phyloP scores from a whole-genome alignment of 2,113 vertebrate genomes.

The Corapipo altera region DNA sequence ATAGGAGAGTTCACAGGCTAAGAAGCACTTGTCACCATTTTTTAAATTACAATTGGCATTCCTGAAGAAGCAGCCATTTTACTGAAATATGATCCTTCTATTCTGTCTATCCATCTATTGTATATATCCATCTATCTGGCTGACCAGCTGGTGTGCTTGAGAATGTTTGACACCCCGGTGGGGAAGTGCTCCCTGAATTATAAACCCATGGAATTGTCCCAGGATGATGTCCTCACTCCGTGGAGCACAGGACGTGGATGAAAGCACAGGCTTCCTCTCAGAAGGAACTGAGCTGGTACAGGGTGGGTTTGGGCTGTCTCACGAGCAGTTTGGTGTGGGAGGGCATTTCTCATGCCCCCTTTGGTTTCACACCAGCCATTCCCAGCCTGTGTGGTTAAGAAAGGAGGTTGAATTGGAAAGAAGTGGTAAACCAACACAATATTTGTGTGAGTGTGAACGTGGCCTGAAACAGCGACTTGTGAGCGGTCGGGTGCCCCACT shows the following conservation, averaged over 20 bases:
- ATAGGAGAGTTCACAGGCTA: constrained; percentile 58
- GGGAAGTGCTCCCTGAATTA: neutral
- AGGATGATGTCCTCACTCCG: accelerated
- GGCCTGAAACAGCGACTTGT: neutral
- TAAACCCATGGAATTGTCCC: neutral
- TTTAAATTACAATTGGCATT: constrained; percentile 63
- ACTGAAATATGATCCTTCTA: constrained; percentile 54
- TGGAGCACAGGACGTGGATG: neutral
- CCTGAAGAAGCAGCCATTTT: neutral
- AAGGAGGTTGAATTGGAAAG: neutral
- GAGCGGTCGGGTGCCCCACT: neutral
- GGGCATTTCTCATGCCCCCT: neutral
- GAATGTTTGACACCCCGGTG: neutral
- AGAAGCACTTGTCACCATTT: constrained; percentile 55
- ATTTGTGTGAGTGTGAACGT: neutral
- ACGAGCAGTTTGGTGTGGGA: neutral
- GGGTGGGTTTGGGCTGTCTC: neutral
- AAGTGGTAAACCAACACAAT: neutral
- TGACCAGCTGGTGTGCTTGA: neutral
- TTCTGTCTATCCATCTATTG: neutral
- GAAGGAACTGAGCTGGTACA: neutral
- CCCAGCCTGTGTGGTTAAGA: neutral
- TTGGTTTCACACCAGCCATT: neutral
- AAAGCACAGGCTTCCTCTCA: accelerated
- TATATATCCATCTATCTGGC: neutral